Conservation (phyloP, 1,140 invertebrate species). For the Campoletis sonorensis region DNA sequence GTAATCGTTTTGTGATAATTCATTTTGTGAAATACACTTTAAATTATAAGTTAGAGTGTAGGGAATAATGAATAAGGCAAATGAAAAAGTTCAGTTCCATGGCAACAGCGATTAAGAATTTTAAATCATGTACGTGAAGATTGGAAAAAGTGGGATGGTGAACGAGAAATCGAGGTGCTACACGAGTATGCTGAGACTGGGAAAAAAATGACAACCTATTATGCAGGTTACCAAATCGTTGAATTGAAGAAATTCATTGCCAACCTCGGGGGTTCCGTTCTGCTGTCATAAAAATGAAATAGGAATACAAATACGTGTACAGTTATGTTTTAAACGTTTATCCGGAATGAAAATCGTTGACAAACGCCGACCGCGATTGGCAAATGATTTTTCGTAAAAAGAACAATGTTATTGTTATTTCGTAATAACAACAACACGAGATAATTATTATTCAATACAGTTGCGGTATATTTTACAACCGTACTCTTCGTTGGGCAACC, state of each 20-base stretch:
- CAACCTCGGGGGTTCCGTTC: no score
- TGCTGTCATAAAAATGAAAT: no score
- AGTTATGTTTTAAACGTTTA: no score
- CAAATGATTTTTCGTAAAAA: no score
- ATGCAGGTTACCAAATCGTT: not conserved
- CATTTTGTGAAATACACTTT: no score
- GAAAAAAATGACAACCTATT: constrained; percentile 33
- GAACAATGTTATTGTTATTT: no score
- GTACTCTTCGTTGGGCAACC: constrained; percentile 39
- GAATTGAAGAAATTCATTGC: no score
- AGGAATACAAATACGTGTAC: no score
- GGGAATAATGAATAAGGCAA: not conserved
- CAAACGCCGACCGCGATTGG: no score
- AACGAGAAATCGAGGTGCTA: constrained; percentile 17
- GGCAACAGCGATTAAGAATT: constrained; percentile 13
- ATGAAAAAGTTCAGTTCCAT: not conserved
- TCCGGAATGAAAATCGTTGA: no score
- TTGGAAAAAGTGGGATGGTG: constrained; percentile 16
- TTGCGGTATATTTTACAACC: not conserved
- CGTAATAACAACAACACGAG: not conserved
- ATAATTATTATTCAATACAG: not conserved
- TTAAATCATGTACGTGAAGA: constrained; percentile 22
- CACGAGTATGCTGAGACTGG: constrained; percentile 17
- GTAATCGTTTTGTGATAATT: no score
- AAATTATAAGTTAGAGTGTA: no score